Evolutionary conservation across 2,888 invertebrate species (phyloP).

Genomic region (Mechanitis messenoides): DNA sequence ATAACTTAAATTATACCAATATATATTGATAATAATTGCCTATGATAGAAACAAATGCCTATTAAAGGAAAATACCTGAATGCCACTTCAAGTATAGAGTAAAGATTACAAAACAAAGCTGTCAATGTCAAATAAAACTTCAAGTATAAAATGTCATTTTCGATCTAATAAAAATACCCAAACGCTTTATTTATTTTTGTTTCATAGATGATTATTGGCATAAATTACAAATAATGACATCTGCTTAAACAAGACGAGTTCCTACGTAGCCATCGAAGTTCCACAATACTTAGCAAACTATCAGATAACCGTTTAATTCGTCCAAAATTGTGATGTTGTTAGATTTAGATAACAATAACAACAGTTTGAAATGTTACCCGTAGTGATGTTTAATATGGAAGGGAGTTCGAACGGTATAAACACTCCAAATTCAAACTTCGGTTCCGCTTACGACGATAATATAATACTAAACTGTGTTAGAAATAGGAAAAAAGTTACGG

Average conservation of each 20-base stretch:
- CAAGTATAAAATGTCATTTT: constrained; percentile 15
- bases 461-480: constrained; percentile 70
- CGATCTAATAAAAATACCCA: constrained; percentile 14
- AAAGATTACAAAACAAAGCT: constrained; percentile 5
- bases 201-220: constrained; percentile 19
- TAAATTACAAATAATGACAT: constrained; percentile 25
- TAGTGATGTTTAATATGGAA: constrained; percentile 69
- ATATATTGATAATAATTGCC: no score
- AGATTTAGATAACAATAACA: constrained; percentile 54
- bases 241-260: constrained; percentile 53
- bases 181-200: constrained; percentile 28
- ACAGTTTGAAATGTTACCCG: constrained; percentile 64
- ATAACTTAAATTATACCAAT: no score
- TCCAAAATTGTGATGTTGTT: constrained; percentile 55
- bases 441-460: constrained; percentile 57
- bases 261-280: constrained; percentile 44
- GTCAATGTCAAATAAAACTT: constrained; percentile 14
- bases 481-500: constrained; percentile 78
- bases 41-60: no score
- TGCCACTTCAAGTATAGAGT: no score
- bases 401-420: constrained; percentile 45
- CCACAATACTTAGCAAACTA: constrained; percentile 34
- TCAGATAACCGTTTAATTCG: constrained; percentile 41
- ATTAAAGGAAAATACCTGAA: no score
- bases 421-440: constrained; percentile 31